These are phyloP conservation scores for Seira ritae DNA, from an alignment of 2,888 invertebrate genomes.

Conservation along the genomic window DNA sequence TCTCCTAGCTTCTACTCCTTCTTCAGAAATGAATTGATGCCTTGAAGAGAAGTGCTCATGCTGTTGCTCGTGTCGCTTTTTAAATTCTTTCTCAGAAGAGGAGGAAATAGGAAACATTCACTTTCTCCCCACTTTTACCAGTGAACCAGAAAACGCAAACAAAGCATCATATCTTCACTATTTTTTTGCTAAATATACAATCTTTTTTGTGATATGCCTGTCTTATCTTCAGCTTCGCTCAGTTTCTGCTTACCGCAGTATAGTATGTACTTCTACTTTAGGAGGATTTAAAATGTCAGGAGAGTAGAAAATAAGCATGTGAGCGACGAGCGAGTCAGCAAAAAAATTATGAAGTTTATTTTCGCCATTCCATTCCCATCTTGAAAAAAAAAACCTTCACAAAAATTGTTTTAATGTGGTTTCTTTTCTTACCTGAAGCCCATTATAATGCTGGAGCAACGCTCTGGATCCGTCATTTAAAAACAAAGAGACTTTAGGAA, in stretches of 20 bases:
- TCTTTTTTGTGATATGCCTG: not conserved
- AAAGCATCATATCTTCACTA: constrained; percentile 34
- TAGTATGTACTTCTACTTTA: constrained; percentile 2
- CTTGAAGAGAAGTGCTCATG: not conserved
- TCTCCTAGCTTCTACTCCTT: constrained; percentile 3
- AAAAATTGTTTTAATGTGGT: constrained; percentile 5
- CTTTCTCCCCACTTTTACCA: constrained; percentile 7
- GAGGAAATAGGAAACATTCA: not conserved
- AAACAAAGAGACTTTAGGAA: not conserved
- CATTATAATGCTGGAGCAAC: too few relatives aligned
- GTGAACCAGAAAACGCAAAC: constrained; percentile 39
- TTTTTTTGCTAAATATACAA: constrained; percentile 33
- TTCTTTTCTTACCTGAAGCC: too few relatives aligned
- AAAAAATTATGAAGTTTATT: constrained; percentile 2
- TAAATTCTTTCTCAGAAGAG: not conserved
- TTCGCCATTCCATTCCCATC: not conserved
- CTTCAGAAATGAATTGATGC: constrained; percentile 22
- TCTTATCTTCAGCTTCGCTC: too few relatives aligned
- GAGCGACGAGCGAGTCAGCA: constrained; percentile 52
- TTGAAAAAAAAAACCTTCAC: not conserved
- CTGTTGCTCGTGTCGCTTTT: not conserved
- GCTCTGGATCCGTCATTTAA: not conserved
- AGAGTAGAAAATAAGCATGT: constrained; percentile 38
- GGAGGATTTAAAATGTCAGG: constrained; percentile 58
- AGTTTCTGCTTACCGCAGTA: too few relatives aligned